A percentile compares a stretch with the other conserved stretches of the same genome.
Evolutionary conservation across 2,888 invertebrate genomes (phyloP).

Genomic region (Unio pictorum): DNA sequence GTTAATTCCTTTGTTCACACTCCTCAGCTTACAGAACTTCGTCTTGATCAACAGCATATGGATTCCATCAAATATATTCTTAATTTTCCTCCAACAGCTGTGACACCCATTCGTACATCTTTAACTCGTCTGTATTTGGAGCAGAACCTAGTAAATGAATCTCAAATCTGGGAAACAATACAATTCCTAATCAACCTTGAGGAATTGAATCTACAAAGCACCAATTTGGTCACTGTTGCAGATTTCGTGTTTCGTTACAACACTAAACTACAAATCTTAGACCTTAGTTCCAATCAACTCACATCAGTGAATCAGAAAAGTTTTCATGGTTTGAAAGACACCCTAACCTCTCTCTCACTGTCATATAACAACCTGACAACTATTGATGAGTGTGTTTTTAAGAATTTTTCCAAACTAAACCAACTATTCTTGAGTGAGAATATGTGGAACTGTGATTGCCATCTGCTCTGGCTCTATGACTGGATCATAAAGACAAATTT

Average conservation of each 20-base stretch:
- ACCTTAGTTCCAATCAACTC: constrained; percentile 46
- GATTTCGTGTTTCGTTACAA: constrained; percentile 48
- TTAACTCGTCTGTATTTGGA: neutral
- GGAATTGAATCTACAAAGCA: constrained; percentile 68
- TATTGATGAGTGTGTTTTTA: constrained; percentile 51
- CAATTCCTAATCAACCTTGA: constrained; percentile 4
- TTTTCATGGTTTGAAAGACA: constrained; percentile 50
- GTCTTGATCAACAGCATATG: constrained; percentile 27
- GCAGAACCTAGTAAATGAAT: neutral
- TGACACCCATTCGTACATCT: neutral
- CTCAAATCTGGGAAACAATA: too few species aligned
- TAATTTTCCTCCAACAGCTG: too few species aligned
- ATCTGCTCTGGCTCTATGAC: constrained; percentile 83
- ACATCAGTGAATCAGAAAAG: constrained; percentile 39
- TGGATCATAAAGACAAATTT: constrained; percentile 19
- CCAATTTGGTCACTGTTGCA: constrained; percentile 49
- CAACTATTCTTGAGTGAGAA: constrained; percentile 80
- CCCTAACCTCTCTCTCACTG: constrained; percentile 39
- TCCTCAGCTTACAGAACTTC: constrained; percentile 55
- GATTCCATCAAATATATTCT: neutral
- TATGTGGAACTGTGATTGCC: constrained; percentile 87
- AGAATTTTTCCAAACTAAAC: constrained; percentile 33
- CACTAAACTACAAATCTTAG: constrained; percentile 35
- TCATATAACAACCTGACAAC: constrained; percentile 41
- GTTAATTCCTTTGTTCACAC: constrained; percentile 26